Conservation (phyloP, 2,888 invertebrate genomes). For the Drosophila infuscata region DNA sequence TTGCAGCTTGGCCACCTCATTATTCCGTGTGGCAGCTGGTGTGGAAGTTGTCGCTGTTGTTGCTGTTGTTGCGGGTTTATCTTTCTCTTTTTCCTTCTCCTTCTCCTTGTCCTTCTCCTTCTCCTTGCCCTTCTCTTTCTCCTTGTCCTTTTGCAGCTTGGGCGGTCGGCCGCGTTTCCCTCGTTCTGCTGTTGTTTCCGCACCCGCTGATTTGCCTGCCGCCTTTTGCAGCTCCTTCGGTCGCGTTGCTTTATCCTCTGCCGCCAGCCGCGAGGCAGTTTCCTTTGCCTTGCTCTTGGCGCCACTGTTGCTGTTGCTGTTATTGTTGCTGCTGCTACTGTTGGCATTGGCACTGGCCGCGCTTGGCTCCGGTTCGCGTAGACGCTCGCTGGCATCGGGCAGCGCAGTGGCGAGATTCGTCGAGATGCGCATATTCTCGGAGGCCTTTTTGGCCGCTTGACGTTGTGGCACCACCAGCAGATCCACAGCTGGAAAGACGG, state of each 20-base stretch:
- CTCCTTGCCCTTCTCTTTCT: constrained; percentile 42
- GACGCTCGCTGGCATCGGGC: constrained; percentile 57
- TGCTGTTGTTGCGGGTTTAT: constrained; percentile 16
- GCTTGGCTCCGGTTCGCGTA: constrained; percentile 57
- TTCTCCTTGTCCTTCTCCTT: constrained; percentile 24
- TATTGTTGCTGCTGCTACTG: constrained; percentile 64
- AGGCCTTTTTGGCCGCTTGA: constrained; percentile 96
- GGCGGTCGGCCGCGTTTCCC: constrained; percentile 84
- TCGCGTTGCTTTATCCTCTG: constrained; percentile 37
- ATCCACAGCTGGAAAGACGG: constrained; percentile 88
- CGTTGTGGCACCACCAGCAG: constrained; percentile 93
- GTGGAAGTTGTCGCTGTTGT: background rate
- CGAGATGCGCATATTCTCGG: constrained; percentile 91
- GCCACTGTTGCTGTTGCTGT: constrained; percentile 70
- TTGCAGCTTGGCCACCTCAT: constrained; percentile 76
- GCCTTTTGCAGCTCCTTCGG: constrained; percentile 13
- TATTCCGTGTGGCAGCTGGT: constrained; percentile 77
- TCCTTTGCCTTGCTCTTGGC: constrained; percentile 55
- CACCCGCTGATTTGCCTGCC: constrained; percentile 58
- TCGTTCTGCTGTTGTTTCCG: constrained; percentile 67
- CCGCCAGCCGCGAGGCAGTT: constrained; percentile 13
- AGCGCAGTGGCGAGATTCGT: constrained; percentile 85
- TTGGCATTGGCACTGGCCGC: constrained; percentile 3
- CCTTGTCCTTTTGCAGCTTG: constrained; percentile 73
- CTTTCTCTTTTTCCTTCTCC: constrained; percentile 32